Evolutionary conservation across 2,888 invertebrate genomes (phyloP).

Genomic region (Stenodera caucasica): DNA sequence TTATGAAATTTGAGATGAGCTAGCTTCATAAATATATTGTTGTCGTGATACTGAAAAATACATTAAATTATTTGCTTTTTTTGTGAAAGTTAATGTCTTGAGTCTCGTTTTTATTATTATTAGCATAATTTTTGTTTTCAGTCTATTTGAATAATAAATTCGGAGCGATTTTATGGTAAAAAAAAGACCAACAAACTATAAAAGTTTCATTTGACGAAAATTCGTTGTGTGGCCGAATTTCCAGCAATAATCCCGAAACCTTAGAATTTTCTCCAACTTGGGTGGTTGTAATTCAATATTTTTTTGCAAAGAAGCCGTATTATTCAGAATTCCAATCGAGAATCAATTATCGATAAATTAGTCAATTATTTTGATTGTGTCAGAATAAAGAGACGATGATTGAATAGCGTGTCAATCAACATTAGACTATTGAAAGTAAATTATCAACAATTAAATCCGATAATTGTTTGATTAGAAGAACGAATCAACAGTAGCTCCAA

Average conservation of each 20-base stretch:
- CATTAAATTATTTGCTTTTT: background rate
- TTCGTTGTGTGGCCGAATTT: background rate
- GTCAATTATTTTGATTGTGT: background rate
- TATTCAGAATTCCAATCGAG: background rate
- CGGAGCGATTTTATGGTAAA: background rate
- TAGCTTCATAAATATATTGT: background rate
- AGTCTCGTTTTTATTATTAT: constrained; percentile 5
- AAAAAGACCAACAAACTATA: too few species aligned
- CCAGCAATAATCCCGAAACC: background rate
- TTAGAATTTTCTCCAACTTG: background rate
- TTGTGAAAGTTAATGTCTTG: constrained; percentile 3
- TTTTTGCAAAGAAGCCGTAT: background rate
- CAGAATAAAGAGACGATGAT: background rate
- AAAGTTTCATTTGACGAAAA: too few species aligned
- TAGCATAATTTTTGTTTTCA: constrained; percentile 1
- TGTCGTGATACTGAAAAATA: background rate
- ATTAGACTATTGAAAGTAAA: background rate
- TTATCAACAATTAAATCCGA: background rate
- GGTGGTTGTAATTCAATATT: background rate
- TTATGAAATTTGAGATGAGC: constrained; percentile 27
- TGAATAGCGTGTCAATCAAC: constrained; percentile 3
- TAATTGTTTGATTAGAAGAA: background rate
- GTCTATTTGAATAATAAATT: background rate
- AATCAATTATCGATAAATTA: background rate
- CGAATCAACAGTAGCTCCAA: background rate